Conservation (phyloP, 2,888 invertebrate genomes). For the Quadroppia sp. region DNA sequence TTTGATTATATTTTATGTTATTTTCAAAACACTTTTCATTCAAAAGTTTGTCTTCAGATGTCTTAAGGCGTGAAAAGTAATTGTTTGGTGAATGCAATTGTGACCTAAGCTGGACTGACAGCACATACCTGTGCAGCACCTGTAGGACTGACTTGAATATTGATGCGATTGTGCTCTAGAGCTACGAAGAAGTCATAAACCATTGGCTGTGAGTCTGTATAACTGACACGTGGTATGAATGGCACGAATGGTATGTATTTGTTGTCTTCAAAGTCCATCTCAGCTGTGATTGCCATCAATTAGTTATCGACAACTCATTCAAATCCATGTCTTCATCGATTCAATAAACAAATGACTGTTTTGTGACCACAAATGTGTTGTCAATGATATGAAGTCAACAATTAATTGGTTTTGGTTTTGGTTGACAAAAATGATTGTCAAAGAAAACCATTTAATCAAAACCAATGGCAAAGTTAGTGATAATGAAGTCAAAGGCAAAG, state of each 20-base stretch:
- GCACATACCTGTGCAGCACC: background rate
- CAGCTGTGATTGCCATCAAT: background rate
- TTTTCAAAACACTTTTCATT: too few relatives aligned
- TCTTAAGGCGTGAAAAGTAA: too few relatives aligned
- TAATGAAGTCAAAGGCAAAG: background rate
- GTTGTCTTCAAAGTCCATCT: background rate
- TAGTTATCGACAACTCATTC: background rate
- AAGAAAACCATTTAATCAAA: constrained; percentile 2
- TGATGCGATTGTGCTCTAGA: too few relatives aligned
- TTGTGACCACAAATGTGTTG: too few relatives aligned
- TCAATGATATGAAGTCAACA: background rate
- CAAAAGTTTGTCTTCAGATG: too few relatives aligned
- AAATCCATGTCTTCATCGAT: background rate
- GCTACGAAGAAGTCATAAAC: too few relatives aligned
- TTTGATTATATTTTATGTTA: too few relatives aligned
- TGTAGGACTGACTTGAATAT: background rate
- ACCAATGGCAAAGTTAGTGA: background rate
- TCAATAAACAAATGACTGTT: background rate
- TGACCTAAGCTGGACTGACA: too few relatives aligned
- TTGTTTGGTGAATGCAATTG: too few relatives aligned
- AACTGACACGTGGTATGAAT: constrained; percentile 32
- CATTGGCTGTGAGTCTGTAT: background rate
- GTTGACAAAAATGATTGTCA: constrained; percentile 6
- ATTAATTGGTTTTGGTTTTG: too few relatives aligned
- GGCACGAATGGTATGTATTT: background rate